Evolutionary conservation across 1,140 invertebrate species (phyloP).

Genomic region (Aricia agestis): DNA sequence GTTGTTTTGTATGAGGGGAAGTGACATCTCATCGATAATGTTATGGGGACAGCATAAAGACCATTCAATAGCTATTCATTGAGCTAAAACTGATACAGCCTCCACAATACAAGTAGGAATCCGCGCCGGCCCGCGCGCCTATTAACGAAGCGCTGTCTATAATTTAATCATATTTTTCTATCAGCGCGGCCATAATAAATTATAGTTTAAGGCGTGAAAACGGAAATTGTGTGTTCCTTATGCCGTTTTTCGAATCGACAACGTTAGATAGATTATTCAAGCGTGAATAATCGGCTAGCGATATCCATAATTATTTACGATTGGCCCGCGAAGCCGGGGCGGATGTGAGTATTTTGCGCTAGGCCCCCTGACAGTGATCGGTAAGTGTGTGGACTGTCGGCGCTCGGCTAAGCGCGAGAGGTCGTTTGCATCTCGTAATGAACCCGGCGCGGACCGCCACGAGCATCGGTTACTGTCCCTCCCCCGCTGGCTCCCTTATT

Average conservation of each 20-base stretch:
- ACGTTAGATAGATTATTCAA: conserved; percentile 34
- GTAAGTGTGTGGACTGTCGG: conserved; percentile 51
- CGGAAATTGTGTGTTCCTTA: conserved; percentile 33
- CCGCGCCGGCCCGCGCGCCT: conserved; percentile 3
- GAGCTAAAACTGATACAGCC: conserved; percentile 23
- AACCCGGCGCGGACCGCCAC: conserved; percentile 21
- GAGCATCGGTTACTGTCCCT: conserved; percentile 27
- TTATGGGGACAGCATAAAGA: conserved; percentile 30
- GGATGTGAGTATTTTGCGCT: conserved; percentile 69
- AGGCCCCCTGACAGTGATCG: conserved; percentile 58
- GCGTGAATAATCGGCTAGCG: conserved; percentile 50
- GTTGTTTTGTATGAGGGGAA: conserved; percentile 19
- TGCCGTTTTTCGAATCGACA: conserved; percentile 34
- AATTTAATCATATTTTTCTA: conserved; percentile 26
- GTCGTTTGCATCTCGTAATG: conserved; percentile 71
- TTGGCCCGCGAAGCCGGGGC: conserved; percentile 53
- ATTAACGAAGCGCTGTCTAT: conserved; percentile 19
- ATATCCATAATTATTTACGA: conserved; percentile 70
- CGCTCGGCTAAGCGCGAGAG: conserved; percentile 54
- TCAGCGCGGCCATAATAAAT: conserved; percentile 25
- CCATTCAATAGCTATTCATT: conserved; percentile 28
- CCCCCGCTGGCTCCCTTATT: conserved; percentile 37
- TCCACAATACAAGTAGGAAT: conserved; percentile 7
- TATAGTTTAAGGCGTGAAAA: conserved; percentile 35
- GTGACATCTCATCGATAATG: conserved; percentile 37